Percentiles rank a stretch among this genome's conserved stretches.
phyloP scores from a whole-genome alignment of 2,797 vertebrate species.

The Bradypodion ventrale region DNA sequence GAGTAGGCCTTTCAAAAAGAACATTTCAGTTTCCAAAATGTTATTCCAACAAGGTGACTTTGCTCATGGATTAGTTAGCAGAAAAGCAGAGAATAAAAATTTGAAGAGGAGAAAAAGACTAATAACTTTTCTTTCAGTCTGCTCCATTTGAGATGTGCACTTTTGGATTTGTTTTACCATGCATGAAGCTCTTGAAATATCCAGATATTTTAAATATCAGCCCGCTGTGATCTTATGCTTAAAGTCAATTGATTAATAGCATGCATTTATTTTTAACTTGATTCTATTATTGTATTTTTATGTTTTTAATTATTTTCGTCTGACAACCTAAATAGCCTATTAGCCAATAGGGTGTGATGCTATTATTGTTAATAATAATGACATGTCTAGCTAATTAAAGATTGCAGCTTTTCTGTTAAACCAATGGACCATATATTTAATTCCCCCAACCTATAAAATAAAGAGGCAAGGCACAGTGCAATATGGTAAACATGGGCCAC shows the following conservation, averaged over 20 bases:
- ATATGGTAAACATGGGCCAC: too few relatives aligned
- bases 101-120: neutral
- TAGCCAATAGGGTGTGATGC: too few relatives aligned
- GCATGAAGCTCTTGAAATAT: neutral
- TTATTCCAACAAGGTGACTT: conserved; percentile 26
- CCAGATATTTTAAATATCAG: neutral
- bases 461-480: too few relatives aligned
- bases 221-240: neutral
- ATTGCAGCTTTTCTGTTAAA: neutral
- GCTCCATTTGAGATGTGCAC: neutral
- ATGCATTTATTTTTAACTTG: too few relatives aligned
- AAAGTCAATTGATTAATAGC: neutral
- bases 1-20: conserved; percentile 11
- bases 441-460: too few relatives aligned
- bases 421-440: neutral
- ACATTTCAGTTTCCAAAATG: conserved; percentile 4
- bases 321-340: too few relatives aligned
- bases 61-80: conserved; percentile 18
- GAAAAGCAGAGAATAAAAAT: neutral
- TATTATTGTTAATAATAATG: too few relatives aligned
- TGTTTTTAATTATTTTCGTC: too few relatives aligned
- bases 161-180: neutral
- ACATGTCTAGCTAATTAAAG: neutral
- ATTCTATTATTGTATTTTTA: too few relatives aligned
- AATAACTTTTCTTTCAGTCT: neutral